Percentiles rank a stretch among this genome's conserved stretches.
Evolutionary conservation across 2,797 vertebrate genomes (phyloP).

Genomic region (Buphagus erythrorhynchus): DNA sequence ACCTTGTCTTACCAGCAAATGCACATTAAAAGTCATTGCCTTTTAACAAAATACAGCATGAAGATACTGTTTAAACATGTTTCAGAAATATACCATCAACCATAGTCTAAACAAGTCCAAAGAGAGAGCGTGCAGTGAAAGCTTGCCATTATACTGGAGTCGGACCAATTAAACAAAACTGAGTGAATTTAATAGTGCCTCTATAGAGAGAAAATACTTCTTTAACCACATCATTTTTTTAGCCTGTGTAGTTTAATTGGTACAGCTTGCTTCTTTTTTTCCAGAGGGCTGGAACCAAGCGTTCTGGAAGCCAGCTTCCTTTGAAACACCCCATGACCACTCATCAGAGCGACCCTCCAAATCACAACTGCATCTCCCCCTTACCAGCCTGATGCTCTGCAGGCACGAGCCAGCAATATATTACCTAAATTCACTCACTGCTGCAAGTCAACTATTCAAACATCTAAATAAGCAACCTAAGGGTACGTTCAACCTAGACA

Average conservation of each 20-base stretch:
- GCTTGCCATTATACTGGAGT: constrained; percentile 17
- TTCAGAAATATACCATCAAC: background rate
- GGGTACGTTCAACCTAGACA: constrained; percentile 18
- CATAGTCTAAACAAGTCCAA: constrained; percentile 58
- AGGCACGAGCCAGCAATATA: accelerated
- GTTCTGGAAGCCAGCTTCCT: background rate
- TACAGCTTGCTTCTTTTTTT: background rate
- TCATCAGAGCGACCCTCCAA: background rate
- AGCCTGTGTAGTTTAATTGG: constrained; percentile 10
- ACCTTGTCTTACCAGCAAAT: background rate
- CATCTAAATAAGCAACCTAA: constrained; percentile 49
- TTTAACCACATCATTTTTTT: constrained; percentile 52
- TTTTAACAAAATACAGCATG: background rate
- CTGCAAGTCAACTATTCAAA: background rate
- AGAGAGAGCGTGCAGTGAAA: background rate
- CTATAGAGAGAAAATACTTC: constrained; percentile 2
- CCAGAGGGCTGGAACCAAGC: background rate
- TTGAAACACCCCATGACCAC: background rate
- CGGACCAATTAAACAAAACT: constrained; percentile 27
- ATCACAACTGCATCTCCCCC: background rate
- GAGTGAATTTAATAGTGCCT: constrained; percentile 14
- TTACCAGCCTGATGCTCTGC: accelerated
- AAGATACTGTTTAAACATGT: constrained; percentile 39
- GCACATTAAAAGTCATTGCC: background rate
- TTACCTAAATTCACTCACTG: background rate